Evolutionary conservation across 92 coral and sea anemone genomes (phyloP).

Genomic region (Siderastrea radians): DNA sequence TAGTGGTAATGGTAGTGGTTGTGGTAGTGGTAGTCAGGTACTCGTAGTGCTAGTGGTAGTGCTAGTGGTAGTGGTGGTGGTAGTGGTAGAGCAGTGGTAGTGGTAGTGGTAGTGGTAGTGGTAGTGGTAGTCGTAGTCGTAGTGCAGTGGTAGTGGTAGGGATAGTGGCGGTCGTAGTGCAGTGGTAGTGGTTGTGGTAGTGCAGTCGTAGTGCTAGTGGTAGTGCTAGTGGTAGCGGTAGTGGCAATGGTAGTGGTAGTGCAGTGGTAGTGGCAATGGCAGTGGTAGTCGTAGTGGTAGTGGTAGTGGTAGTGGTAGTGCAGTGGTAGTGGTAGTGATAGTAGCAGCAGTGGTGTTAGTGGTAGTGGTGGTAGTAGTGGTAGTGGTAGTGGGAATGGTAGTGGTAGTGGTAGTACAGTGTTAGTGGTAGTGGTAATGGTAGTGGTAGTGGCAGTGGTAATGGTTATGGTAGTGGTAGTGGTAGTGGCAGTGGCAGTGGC

Average conservation of each 20-base stretch:
- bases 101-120: neutral
- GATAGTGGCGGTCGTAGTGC: no score
- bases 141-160: neutral
- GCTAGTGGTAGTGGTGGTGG: neutral
- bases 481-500: no score
- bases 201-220: neutral
- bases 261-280: neutral
- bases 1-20: neutral
- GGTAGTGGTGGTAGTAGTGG: slow-evolving; percentile 1
- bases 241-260: neutral
- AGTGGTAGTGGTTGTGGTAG: neutral
- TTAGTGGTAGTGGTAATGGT: slow-evolving; percentile 5
- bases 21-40: neutral
- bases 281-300: neutral
- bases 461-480: slow-evolving; percentile 2
- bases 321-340: neutral
- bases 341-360: neutral
- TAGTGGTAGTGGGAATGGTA: slow-evolving; percentile 5
- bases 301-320: neutral
- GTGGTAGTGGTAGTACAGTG: slow-evolving; percentile 4
- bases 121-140: neutral
- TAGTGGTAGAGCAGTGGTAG: neutral
- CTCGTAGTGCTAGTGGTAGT: neutral
- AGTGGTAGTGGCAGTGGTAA: slow-evolving; percentile 6
- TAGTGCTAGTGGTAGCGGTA: neutral